phyloP scores from a whole-genome alignment of 2,113 vertebrate genomes.

The Tachuris rubrigastra region DNA sequence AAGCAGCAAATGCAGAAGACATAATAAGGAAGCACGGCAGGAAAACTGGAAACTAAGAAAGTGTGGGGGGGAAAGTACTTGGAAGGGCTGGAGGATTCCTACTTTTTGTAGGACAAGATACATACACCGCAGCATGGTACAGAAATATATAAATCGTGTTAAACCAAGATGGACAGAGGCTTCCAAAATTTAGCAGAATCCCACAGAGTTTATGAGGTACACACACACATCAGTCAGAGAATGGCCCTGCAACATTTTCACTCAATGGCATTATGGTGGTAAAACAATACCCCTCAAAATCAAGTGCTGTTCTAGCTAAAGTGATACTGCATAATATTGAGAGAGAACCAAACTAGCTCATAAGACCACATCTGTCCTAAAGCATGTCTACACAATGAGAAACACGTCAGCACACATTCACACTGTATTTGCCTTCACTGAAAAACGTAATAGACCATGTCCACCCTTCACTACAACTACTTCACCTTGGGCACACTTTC shows the following conservation, averaged over 20 bases:
- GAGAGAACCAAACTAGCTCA: not conserved
- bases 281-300: not conserved
- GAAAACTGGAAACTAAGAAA: not conserved
- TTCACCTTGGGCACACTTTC: not conserved
- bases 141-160: not conserved
- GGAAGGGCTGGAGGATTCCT: not conserved
- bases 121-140: not conserved
- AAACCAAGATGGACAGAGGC: not conserved
- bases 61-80: not conserved
- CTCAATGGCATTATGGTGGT: not conserved
- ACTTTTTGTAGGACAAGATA: not conserved
- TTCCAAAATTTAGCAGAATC: not conserved
- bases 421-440: not conserved
- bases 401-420: not conserved
- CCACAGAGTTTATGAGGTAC: not conserved
- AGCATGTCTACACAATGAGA: not conserved
- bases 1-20: not conserved
- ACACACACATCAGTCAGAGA: not conserved
- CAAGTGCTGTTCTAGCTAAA: not conserved
- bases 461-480: not conserved
- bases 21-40: not conserved
- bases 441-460: not conserved
- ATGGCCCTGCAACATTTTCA: not conserved
- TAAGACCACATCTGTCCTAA: not conserved
- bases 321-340: not conserved